Percentiles rank a stretch among this genome's conserved stretches.
These are phyloP conservation scores for Alsophila aescularia DNA, from an alignment of 2,888 invertebrate genomes.

Conservation along the genomic window DNA sequence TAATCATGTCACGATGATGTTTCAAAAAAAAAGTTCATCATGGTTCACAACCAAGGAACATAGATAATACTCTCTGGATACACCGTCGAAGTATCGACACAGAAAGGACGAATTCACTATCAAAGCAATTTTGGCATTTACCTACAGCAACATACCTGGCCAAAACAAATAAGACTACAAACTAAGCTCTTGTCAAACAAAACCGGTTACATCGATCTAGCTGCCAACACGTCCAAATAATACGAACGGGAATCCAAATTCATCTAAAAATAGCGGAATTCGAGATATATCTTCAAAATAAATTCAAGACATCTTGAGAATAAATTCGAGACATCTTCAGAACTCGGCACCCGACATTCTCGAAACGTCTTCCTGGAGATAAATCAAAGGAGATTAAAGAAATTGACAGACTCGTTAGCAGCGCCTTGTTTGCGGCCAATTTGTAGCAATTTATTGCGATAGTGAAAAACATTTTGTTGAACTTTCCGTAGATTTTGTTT, in stretches of 20 bases:
- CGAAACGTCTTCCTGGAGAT: constrained; percentile 17
- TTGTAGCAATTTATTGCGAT: constrained; percentile 27
- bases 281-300: background rate
- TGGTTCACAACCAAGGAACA: no score
- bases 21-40: no score
- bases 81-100: no score
- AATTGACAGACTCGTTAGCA: constrained; percentile 25
- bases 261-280: background rate
- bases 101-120: no score
- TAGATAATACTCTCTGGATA: no score
- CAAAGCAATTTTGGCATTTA: no score
- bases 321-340: constrained; percentile 4
- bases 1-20: no score
- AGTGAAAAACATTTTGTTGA: background rate
- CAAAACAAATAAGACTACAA: no score
- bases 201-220: background rate
- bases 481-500: background rate
- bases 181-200: no score
- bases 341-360: constrained; percentile 10
- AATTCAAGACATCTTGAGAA: constrained; percentile 3
- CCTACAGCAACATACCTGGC: no score
- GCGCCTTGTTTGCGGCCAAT: constrained; percentile 20
- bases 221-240: background rate
- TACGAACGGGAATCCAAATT: background rate
- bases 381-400: constrained; percentile 24